Evolutionary conservation across 2,113 vertebrate genomes (phyloP).

Genomic region (Paralichthys olivaceus): DNA sequence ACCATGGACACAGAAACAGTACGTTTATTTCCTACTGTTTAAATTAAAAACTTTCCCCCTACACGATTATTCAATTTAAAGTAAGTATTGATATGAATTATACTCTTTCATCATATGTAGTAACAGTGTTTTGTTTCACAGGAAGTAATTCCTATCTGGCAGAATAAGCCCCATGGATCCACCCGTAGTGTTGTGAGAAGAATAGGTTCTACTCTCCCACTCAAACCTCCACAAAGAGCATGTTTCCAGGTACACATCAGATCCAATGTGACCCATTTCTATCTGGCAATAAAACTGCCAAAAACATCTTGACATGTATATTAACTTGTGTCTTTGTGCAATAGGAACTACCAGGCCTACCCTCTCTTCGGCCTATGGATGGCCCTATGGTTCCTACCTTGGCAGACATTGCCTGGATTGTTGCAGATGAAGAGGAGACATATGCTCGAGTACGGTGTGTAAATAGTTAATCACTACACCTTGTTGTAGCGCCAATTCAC

Average conservation of each 20-base stretch:
- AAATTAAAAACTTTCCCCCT: not conserved
- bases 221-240: slow-evolving; percentile 93
- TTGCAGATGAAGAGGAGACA: slow-evolving; percentile 95
- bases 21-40: slow-evolving; percentile 51
- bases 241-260: slow-evolving; percentile 90
- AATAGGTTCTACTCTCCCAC: slow-evolving; percentile 94
- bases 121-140: slow-evolving; percentile 30
- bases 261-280: not conserved
- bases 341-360: slow-evolving; percentile 90
- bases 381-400: slow-evolving; percentile 92
- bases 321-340: slow-evolving; percentile 21
- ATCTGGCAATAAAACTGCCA: not conserved
- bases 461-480: not conserved
- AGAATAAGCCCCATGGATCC: slow-evolving; percentile 95
- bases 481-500: not conserved
- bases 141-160: slow-evolving; percentile 96
- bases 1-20: slow-evolving; percentile 90
- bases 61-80: not conserved
- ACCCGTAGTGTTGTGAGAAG: slow-evolving; percentile 94
- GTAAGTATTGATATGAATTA: not conserved
- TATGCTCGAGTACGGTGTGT: slow-evolving; percentile 94
- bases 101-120: not conserved
- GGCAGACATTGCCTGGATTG: slow-evolving; percentile 98
- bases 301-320: not conserved
- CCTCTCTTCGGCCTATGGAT: slow-evolving; percentile 84